These are phyloP conservation scores for Sebastes glaucus DNA, from an alignment of 2,797 vertebrate species.

Conservation along the genomic window DNA sequence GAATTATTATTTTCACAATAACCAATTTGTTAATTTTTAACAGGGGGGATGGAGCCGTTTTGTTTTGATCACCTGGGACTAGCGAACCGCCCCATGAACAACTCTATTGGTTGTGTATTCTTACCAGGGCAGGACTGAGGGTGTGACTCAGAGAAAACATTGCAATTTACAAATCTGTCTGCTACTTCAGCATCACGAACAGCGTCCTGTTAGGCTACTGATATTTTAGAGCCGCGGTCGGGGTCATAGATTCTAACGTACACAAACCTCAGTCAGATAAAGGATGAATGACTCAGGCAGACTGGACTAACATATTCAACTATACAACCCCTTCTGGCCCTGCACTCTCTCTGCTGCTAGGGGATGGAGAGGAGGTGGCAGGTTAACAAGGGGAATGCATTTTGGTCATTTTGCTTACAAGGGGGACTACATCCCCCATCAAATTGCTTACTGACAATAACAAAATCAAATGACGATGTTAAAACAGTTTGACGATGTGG, in stretches of 20 bases:
- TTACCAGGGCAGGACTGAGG: neutral
- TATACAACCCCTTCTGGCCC: no score
- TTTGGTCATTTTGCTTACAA: no score
- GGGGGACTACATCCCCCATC: no score
- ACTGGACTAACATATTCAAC: neutral
- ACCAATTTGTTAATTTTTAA: no score
- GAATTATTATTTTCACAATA: no score
- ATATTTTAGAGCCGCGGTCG: neutral
- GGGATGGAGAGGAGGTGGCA: no score
- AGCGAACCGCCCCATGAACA: fast-evolving
- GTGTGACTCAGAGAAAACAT: neutral
- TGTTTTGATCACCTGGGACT: neutral
- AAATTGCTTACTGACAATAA: neutral
- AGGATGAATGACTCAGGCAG: neutral
- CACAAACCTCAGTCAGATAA: neutral
- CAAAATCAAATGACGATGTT: neutral
- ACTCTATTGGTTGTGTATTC: neutral
- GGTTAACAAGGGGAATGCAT: no score
- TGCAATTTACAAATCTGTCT: neutral
- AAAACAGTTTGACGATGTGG: neutral
- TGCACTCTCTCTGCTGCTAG: no score
- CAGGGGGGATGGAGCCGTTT: no score
- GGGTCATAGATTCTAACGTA: neutral
- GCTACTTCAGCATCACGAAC: neutral
- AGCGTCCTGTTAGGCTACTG: neutral